phyloP scores from a whole-genome alignment of 2,888 invertebrate genomes.

The Melieria crassipennis region DNA sequence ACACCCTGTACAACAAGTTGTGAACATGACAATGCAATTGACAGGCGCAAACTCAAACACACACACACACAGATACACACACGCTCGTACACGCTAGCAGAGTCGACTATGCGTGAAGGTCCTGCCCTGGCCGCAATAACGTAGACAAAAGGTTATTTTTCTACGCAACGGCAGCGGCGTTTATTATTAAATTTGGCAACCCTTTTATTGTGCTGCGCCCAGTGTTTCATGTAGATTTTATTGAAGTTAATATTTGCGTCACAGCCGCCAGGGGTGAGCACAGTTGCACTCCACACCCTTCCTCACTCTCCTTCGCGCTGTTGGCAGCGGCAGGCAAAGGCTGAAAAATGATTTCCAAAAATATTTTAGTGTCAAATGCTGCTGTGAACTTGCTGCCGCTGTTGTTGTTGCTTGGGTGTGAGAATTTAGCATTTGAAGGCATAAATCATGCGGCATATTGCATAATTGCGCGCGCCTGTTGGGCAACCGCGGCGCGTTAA shows the following conservation, averaged over 20 bases:
- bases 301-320: slow-evolving; percentile 2
- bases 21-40: slow-evolving; percentile 61
- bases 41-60: slow-evolving; percentile 19
- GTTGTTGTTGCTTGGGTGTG: slow-evolving; percentile 33
- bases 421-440: slow-evolving; percentile 40
- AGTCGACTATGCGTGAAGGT: not conserved
- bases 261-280: slow-evolving; percentile 19
- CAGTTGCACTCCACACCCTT: not conserved
- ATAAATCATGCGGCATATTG: slow-evolving; percentile 60
- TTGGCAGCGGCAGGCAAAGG: not conserved
- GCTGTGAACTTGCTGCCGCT: slow-evolving; percentile 13
- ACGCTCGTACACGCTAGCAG: not conserved
- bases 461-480: slow-evolving; percentile 50
- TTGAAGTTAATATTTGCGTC: slow-evolving; percentile 54
- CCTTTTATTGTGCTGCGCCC: slow-evolving; percentile 2
- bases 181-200: slow-evolving; percentile 49
- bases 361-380: slow-evolving; percentile 4
- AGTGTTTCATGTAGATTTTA: slow-evolving; percentile 49
- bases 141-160: not conserved
- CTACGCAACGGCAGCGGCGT: slow-evolving; percentile 29
- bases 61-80: not conserved
- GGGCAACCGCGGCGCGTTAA: slow-evolving; percentile 14
- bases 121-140: not conserved
- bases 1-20: slow-evolving; percentile 59
- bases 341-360: not conserved